Base-by-base conservation (phyloP, 2,888 invertebrate genomes). In the Tetanocera ferruginea region DNA sequence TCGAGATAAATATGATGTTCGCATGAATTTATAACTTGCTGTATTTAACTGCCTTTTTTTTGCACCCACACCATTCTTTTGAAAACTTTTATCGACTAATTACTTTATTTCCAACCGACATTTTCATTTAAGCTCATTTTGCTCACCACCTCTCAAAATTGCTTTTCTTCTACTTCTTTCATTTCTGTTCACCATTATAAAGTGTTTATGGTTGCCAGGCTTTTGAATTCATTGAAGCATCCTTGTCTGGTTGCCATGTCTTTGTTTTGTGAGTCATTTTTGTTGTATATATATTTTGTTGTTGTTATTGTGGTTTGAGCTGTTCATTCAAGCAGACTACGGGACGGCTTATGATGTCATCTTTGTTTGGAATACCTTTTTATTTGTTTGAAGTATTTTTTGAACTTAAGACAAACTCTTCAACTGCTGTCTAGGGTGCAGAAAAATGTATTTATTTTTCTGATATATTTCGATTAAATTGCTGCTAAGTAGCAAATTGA, bases 171-270 rank as follows among this genome's bases (percentile, higher is more conserved):
- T 19, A 4, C 19, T 23, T 23, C 55, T 23, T 31, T 34, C 14
- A 57, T 72, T 57, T 72, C 57, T 72, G 57, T 72, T 23, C 72
- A 57, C 43, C 57, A 72, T 72, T 57, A 72, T 37, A 34, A 25
- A 34, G 60, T 37, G 55, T 31, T 37, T 67, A 43, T 31, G 19
- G 57, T 55, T 57, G 72, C 72, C 72, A 72, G 57, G 34, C 72
- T 57, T 57, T 72, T n/a, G 34, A n/a, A 28, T 19, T 19, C 57
- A 37, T 37, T 72, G 57, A 72, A 72, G 60, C 60, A 72, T 72
- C 72, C 57, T 57, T 57, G 72, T 72, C 72, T 72, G 57, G 72
- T 34, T 14, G 71, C 28, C 71, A 34, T 34, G 34, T 25, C 72
- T 60, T 57, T 57, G 17, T 11, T n/a, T 31, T 31, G 5, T 31